Evolutionary conservation across 2,113 vertebrate genomes (phyloP).

Genomic region (Donacobius atricapilla): DNA sequence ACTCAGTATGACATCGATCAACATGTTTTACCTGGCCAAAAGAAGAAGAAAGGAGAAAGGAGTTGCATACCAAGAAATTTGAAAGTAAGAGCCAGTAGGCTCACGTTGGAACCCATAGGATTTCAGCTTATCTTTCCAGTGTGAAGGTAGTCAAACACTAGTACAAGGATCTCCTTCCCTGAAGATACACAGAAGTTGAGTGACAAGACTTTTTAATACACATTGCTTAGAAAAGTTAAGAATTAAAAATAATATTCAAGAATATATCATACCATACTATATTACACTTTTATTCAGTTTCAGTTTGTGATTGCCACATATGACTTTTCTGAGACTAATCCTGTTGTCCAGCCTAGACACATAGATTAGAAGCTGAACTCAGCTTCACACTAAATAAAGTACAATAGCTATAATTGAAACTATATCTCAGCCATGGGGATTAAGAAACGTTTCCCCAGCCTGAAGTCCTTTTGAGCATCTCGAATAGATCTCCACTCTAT

Average conservation of each 20-base stretch:
- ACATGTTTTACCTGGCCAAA: neutral
- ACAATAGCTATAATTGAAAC: neutral
- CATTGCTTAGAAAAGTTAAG: neutral
- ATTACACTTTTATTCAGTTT: neutral
- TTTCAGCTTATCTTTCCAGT: neutral
- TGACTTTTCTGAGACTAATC: neutral
- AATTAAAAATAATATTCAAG: neutral
- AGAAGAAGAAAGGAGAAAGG: neutral
- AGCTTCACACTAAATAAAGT: neutral
- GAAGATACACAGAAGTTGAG: neutral
- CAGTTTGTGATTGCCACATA: neutral
- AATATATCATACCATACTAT: neutral
- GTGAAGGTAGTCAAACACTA: neutral
- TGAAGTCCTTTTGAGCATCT: neutral
- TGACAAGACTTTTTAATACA: neutral
- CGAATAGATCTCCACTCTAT: fast-evolving
- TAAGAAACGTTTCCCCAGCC: neutral
- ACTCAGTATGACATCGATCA: neutral
- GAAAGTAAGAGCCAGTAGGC: neutral
- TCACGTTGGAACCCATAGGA: neutral
- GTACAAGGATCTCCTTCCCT: neutral
- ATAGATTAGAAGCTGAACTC: neutral
- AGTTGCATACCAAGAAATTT: neutral
- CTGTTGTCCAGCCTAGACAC: neutral
- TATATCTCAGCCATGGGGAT: neutral